These are phyloP conservation scores for Heterochromis multidens DNA, from an alignment of 2,113 vertebrate genomes.

Conservation along the genomic window DNA sequence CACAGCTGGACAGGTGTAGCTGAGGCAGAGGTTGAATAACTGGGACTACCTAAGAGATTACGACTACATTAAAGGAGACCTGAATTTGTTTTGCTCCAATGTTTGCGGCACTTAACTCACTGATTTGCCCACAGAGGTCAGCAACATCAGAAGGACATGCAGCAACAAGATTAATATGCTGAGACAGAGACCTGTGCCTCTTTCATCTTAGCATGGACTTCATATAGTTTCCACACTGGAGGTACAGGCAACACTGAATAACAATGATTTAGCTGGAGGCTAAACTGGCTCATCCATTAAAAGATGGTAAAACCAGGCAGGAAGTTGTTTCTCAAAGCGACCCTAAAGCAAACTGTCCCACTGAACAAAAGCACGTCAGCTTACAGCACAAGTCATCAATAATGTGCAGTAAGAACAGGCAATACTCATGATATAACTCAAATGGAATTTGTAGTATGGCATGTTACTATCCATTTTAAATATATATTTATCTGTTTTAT, in stretches of 20 bases:
- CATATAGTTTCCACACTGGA: background rate
- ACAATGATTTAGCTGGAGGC: slow-evolving; percentile 21
- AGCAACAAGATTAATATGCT: background rate
- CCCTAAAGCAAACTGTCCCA: background rate
- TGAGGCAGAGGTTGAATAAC: slow-evolving; percentile 26
- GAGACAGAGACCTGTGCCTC: background rate
- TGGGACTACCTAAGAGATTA: background rate
- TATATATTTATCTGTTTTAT: background rate
- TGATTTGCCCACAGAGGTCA: background rate
- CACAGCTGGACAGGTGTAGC: slow-evolving; percentile 37
- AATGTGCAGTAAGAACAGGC: background rate
- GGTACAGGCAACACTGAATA: slow-evolving; percentile 2
- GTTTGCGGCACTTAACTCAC: slow-evolving; percentile 1
- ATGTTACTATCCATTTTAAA: background rate
- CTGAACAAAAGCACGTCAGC: slow-evolving; percentile 20
- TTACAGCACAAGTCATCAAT: background rate
- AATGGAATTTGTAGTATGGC: background rate
- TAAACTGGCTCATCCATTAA: slow-evolving; percentile 11
- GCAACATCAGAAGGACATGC: background rate
- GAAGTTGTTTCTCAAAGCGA: slow-evolving; percentile 5
- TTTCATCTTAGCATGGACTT: background rate
- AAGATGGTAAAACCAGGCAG: background rate
- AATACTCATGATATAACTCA: background rate
- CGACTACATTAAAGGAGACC: slow-evolving; percentile 7
- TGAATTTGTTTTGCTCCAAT: background rate